Base-by-base conservation (phyloP, 2,797 vertebrate species). In the Hyperoplus immaculatus region DNA sequence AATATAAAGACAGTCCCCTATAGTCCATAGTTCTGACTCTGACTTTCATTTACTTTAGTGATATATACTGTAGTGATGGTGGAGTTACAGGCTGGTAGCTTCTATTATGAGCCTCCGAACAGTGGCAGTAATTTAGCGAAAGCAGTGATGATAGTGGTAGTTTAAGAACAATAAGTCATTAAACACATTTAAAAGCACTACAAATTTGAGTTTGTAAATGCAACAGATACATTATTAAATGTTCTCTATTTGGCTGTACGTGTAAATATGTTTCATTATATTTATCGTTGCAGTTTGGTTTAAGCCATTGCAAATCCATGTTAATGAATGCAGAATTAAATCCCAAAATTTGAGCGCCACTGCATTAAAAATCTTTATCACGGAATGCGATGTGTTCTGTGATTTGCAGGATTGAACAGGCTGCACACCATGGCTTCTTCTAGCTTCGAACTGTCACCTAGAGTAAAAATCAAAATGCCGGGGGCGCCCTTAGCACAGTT, bases 371-470 rank as follows among this genome's bases (percentile, higher is more conserved):
- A 15, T 8, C 13, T 36, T 36, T 5, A 46, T 43, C 13, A 51
- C 12, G 55, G 12, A 72, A 49, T 18, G 1, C 47, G 8, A 29
- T 39, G 21, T 38, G 29, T 62, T 45, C 4, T 55, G 42, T 50
- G 60, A 79, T 82, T 62, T 69, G 70, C 61, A 49, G 71, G 63
- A 63, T 51, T 83, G 81, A 72, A 77, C 43, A 88, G 73, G 85
- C 85, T 76, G 14, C 66, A 74, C 84, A 81, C 63, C 29, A 47
- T 69, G 73, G 10, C 80, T 58, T 77, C 77, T 70, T 72, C 58
- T 71, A 84, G 72, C 83, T 81, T 86, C 60, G 66, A 72, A 50
- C 87, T 87, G 86, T 90, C 88, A 87, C 73, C 2, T 9, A 46
- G 51, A 64, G 67, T 53, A 15, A 79, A 14, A 78, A 75, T 29